Conservation (phyloP, 1,140 invertebrate species). For the Drosophila pruinosa region DNA sequence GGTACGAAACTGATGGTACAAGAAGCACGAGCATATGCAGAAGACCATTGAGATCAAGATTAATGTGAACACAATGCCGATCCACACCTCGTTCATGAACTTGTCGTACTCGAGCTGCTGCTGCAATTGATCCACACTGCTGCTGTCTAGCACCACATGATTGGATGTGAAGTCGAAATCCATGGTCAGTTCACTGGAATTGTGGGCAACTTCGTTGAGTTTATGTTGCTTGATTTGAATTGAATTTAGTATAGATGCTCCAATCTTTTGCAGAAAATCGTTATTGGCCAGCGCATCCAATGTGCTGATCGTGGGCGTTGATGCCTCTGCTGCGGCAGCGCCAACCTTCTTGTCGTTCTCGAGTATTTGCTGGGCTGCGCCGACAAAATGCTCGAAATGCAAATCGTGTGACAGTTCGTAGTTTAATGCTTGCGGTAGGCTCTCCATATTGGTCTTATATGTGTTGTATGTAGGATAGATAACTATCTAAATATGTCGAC, state of each 20-base stretch:
- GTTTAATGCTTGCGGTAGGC: constrained; percentile 69
- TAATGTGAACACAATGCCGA: constrained; percentile 77
- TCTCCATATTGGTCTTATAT: constrained; percentile 66
- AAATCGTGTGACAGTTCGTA: constrained; percentile 74
- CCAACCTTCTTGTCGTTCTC: constrained; percentile 50
- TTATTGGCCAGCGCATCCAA: constrained; percentile 47
- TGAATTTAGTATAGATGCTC: constrained; percentile 69
- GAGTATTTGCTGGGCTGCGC: constrained; percentile 66
- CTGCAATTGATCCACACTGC: constrained; percentile 70
- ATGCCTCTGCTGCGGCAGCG: constrained; percentile 52
- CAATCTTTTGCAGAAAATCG: constrained; percentile 73
- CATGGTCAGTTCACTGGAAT: constrained; percentile 55
- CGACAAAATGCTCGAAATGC: constrained; percentile 70
- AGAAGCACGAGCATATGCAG: constrained; percentile 80
- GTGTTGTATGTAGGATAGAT: neutral
- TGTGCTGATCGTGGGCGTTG: constrained; percentile 64
- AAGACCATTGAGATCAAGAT: constrained; percentile 81
- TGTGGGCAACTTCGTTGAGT: constrained; percentile 28
- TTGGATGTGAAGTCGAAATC: constrained; percentile 63
- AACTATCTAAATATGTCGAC: neutral
- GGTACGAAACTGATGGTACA: constrained; percentile 80
- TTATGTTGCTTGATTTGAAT: constrained; percentile 67
- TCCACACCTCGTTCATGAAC: constrained; percentile 82
- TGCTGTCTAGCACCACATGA: constrained; percentile 68
- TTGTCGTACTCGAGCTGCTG: constrained; percentile 80